Conservation (phyloP, 1,140 invertebrate species). For the Zophobas atratus region DNA sequence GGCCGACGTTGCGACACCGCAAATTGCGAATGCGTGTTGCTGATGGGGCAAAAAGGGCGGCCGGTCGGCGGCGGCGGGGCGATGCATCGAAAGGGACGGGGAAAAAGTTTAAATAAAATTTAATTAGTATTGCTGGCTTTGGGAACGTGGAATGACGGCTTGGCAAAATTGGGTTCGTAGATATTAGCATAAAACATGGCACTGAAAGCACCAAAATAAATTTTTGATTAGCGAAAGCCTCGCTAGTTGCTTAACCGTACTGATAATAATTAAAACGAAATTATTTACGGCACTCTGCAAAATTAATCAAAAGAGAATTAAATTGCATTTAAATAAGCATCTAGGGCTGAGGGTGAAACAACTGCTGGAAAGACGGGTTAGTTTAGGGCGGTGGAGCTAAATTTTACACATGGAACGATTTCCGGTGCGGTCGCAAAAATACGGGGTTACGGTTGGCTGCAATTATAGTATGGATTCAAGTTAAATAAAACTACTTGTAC, state of each 20-base stretch:
- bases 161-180: background rate
- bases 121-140: background rate
- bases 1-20: slow-evolving; percentile 3
- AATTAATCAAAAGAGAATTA: slow-evolving; percentile 21
- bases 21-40: slow-evolving; percentile 4
- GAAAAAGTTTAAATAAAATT: background rate
- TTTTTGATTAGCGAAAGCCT: slow-evolving; percentile 34
- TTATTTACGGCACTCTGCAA: slow-evolving; percentile 29
- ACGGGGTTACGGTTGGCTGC: no score
- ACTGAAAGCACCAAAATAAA: slow-evolving; percentile 1
- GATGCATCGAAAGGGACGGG: no score
- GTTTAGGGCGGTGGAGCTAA: no score
- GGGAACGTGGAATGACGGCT: no score
- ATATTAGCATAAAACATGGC: background rate
- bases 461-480: no score
- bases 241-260: slow-evolving; percentile 6
- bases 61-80: background rate
- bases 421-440: no score
- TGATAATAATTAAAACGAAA: slow-evolving; percentile 36
- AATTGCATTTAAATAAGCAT: slow-evolving; percentile 32
- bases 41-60: background rate
- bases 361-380: no score
- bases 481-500: no score
- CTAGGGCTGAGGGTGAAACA: background rate
- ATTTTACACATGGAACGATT: no score